Conservation (phyloP, 92 coral and sea anemone species). For the Virgularia gustaviana region DNA sequence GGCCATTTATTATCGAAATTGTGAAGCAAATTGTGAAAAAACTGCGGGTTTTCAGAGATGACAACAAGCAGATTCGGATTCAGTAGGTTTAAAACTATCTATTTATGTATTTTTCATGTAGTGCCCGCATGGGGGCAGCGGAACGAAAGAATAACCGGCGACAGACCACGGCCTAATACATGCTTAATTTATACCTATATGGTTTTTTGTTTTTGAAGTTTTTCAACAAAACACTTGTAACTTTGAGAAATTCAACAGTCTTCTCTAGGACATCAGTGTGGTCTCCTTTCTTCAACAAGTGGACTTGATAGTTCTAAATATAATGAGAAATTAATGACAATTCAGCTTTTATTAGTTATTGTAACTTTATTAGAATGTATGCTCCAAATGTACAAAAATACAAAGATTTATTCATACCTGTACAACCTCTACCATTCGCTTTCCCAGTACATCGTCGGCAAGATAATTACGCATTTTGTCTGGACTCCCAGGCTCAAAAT, state of each 20-base stretch:
- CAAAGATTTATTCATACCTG: background rate
- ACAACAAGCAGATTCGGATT: no score
- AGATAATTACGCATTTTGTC: slow-evolving; percentile 42
- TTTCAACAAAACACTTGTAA: slow-evolving; percentile 9
- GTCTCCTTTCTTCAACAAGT: background rate
- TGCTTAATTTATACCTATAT: slow-evolving; percentile 13
- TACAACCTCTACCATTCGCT: slow-evolving; percentile 18
- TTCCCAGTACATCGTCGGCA: slow-evolving; percentile 43
- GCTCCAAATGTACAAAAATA: background rate
- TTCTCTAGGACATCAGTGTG: background rate
- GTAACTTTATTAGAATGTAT: background rate
- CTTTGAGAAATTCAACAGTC: slow-evolving; percentile 10
- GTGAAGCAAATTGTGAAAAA: no score
- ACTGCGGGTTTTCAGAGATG: no score
- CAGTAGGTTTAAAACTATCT: no score
- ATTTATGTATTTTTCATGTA: no score
- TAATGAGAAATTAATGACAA: no score
- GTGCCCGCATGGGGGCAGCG: no score
- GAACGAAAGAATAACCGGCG: background rate
- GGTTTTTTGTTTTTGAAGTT: slow-evolving; percentile 37
- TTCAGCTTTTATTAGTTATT: no score
- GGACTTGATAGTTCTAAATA: background rate
- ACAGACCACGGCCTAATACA: background rate
- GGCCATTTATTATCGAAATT: no score
- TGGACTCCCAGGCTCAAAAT: slow-evolving; percentile 5